phyloP scores from a whole-genome alignment of 2,113 vertebrate species.

The Hoplias malabaricus region DNA sequence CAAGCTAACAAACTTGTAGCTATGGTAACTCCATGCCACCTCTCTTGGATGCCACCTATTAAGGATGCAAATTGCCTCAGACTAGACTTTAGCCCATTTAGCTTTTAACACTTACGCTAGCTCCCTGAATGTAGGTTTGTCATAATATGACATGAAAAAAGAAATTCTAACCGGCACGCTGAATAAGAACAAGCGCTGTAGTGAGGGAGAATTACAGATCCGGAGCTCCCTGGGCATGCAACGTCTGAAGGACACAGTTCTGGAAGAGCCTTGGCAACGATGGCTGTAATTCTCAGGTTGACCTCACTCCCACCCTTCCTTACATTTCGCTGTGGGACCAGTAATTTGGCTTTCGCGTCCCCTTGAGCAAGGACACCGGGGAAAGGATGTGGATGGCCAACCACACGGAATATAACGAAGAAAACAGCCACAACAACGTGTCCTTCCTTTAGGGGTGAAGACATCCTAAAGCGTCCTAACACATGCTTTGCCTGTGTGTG shows the following conservation, averaged over 20 bases:
- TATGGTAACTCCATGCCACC: conserved; percentile 53
- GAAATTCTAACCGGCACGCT: conserved; percentile 44
- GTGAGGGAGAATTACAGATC: not conserved
- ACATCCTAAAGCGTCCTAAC: no score
- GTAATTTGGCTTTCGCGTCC: conserved; percentile 39
- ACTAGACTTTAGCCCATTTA: conserved; percentile 34
- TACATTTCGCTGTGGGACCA: not conserved
- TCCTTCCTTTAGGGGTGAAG: no score
- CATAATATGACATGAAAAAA: conserved; percentile 30
- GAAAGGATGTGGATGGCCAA: conserved; percentile 55
- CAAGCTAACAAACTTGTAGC: conserved; percentile 50
- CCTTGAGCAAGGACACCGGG: conserved; percentile 51
- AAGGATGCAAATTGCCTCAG: conserved; percentile 51
- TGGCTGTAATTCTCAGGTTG: conserved; percentile 36
- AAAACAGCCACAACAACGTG: no score
- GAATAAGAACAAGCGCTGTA: conserved; percentile 38
- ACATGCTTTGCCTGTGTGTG: no score
- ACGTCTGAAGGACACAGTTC: not conserved
- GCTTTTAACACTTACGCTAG: conserved; percentile 46
- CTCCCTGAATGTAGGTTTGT: conserved; percentile 46
- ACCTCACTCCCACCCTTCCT: conserved; percentile 18
- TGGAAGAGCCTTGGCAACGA: conserved; percentile 2
- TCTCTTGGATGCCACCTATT: conserved; percentile 25
- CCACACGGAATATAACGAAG: not conserved
- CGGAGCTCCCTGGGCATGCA: not conserved